Evolutionary conservation across 2,797 vertebrate genomes (phyloP), one percentile per base, ranked within the genome.

Genomic region (Anas acuta): DNA sequence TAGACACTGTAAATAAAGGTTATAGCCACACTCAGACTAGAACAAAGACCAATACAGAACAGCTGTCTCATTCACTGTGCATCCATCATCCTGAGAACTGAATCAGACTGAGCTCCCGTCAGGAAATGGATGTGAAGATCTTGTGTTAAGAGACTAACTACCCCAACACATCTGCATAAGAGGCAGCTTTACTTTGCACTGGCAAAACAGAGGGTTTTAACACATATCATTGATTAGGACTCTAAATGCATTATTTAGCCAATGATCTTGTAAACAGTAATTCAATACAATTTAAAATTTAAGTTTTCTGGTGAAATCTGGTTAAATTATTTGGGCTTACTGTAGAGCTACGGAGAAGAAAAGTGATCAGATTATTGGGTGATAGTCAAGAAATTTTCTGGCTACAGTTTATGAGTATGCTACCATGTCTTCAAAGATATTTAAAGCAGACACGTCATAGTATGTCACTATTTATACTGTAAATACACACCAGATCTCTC

Each of bases 361-460:
- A 53, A 8, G 25, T 66, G 1, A 33, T 49, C 16, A 89, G 60
- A 89, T 80, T 60, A 71, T 32, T 61, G 32, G 9, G 7, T 65
- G 67, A 64, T 41, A 70, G 81, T 51, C 20, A 66, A 76, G 45
- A 65, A 14, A 21, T 26, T 76, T 90, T 82, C 66, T 58, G 35
- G 26, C n/a, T 70, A 39, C 22, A 78, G 56, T 17, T 86, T 69
- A 62, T 35, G 84, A 76, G 69, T 56, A 76, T 2, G 3, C 33
- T 73, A 64, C 57, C 43, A 70, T 25, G 60, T 41, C 61, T 85
- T 94, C 72, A 90, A 90, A 90, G 53, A 51, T 41, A 92, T 90
- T 94, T 94, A 76, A 88, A 90, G 37, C 39, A 77, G 39, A n/a
- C 26, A 19, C 65, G 58, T 91, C 65, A 61, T 19, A 70, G 21